Evolutionary conservation across 2,888 invertebrate species (phyloP).

Genomic region (Busseola fusca): DNA sequence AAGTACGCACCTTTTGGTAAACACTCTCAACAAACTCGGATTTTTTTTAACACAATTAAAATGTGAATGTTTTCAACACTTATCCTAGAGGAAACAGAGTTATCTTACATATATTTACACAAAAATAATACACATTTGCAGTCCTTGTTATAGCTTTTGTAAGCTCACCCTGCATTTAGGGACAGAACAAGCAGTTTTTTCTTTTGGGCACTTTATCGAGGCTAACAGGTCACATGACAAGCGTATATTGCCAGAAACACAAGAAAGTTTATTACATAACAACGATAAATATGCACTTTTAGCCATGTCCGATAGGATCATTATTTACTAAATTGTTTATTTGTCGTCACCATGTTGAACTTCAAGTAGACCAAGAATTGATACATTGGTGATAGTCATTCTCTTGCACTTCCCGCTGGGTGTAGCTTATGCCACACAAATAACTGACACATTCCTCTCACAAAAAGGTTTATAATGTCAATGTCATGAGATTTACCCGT

Average conservation of each 20-base stretch:
- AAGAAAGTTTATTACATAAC: constrained; percentile 18
- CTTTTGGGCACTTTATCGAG: constrained; percentile 38
- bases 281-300: constrained; percentile 41
- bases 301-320: constrained; percentile 18
- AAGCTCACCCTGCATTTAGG: constrained; percentile 48
- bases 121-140: constrained; percentile 61
- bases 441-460: constrained; percentile 38
- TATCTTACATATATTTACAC: constrained; percentile 75
- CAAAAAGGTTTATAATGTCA: constrained; percentile 46
- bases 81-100: constrained; percentile 73
- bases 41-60: constrained; percentile 78
- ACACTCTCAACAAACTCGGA: constrained; percentile 44
- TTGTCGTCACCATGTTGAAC: constrained; percentile 28
- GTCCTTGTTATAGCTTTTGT: constrained; percentile 39
- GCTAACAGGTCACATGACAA: constrained; percentile 26
- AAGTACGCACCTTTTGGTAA: constrained; percentile 51
- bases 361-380: constrained; percentile 34
- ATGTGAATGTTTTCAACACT: constrained; percentile 82
- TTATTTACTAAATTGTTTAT: constrained; percentile 18
- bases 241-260: constrained; percentile 14
- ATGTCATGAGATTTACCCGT: constrained; percentile 34
- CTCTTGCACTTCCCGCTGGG: constrained; percentile 11
- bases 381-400: constrained; percentile 15
- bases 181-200: constrained; percentile 39
- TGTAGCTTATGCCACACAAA: constrained; percentile 14